These are phyloP conservation scores for Oreochromis mossambicus DNA, from an alignment of 2,797 vertebrate genomes.

Conservation along the genomic window DNA sequence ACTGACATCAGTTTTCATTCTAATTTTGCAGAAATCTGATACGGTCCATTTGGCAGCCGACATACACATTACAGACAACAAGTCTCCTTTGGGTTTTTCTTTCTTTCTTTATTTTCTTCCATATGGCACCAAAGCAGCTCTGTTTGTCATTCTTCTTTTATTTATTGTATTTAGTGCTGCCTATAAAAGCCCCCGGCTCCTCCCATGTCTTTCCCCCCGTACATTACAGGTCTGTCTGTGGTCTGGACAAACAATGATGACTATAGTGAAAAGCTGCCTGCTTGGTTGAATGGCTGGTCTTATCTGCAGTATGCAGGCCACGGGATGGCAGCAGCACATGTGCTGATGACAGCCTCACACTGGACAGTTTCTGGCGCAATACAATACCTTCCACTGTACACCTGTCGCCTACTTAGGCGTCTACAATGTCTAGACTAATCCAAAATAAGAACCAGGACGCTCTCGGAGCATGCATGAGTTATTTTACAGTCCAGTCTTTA, in stretches of 20 bases:
- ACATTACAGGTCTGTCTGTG: slow-evolving; percentile 53
- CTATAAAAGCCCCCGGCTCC: slow-evolving; percentile 27
- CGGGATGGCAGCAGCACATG: slow-evolving; percentile 67
- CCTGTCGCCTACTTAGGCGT: slow-evolving; percentile 48
- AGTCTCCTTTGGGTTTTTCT: slow-evolving; percentile 25
- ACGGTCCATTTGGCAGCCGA: slow-evolving; percentile 31
- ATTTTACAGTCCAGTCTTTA: not conserved
- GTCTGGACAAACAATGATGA: slow-evolving; percentile 61
- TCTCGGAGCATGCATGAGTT: not conserved
- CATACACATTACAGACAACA: slow-evolving; percentile 28
- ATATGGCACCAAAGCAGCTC: slow-evolving; percentile 40
- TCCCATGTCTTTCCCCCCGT: slow-evolving; percentile 45
- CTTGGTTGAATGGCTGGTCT: slow-evolving; percentile 61
- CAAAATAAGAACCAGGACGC: not conserved
- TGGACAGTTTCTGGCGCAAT: slow-evolving; percentile 39
- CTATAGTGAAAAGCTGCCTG: slow-evolving; percentile 54
- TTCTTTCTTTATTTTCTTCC: slow-evolving; percentile 27
- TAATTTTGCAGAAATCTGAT: slow-evolving; percentile 48
- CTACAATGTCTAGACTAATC: slow-evolving; percentile 7
- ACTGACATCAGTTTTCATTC: slow-evolving; percentile 29
- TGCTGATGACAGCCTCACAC: slow-evolving; percentile 65
- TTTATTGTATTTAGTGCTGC: slow-evolving; percentile 32
- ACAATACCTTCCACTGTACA: slow-evolving; percentile 68
- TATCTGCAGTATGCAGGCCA: slow-evolving; percentile 59
- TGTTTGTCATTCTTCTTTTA: slow-evolving; percentile 27